These are phyloP conservation scores for Pseudomyrmex concolor DNA, from an alignment of 1,140 invertebrate genomes.

Conservation along the genomic window DNA sequence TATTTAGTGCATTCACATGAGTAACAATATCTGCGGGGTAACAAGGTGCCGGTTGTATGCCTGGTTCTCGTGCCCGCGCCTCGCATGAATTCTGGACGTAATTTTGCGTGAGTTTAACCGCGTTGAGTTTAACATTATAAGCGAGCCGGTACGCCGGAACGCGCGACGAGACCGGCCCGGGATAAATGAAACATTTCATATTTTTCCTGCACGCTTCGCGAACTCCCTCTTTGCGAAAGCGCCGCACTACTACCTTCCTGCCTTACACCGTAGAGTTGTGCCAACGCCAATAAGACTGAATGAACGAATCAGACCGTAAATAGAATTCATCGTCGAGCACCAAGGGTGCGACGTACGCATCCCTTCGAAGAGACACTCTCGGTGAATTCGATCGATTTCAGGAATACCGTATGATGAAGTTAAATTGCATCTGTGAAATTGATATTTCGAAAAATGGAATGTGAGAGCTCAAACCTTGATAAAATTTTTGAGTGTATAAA, in stretches of 20 bases:
- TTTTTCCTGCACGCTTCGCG: constrained; percentile 41
- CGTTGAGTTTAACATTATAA: constrained; percentile 58
- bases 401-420: constrained; percentile 16
- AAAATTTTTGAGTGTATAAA: constrained; percentile 19
- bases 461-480: background rate
- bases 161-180: constrained; percentile 22
- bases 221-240: background rate
- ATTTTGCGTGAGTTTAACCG: constrained; percentile 72
- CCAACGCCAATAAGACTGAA: constrained; percentile 56
- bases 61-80: constrained; percentile 18
- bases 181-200: constrained; percentile 53
- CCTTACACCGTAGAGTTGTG: background rate
- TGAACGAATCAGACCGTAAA: constrained; percentile 57
- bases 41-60: constrained; percentile 45
- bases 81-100: constrained; percentile 61
- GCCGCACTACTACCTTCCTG: background rate
- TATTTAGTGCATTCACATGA: constrained; percentile 74
- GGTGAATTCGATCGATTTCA: constrained; percentile 30
- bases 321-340: constrained; percentile 30
- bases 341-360: constrained; percentile 15
- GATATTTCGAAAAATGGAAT: background rate
- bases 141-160: constrained; percentile 48
- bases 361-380: background rate
- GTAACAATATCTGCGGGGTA: constrained; percentile 69
- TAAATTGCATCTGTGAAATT: constrained; percentile 10